Evolutionary conservation across 2,113 vertebrate genomes (phyloP), one percentile per base, ranked within the genome.

Genomic region (Chaetodon auriga): DNA sequence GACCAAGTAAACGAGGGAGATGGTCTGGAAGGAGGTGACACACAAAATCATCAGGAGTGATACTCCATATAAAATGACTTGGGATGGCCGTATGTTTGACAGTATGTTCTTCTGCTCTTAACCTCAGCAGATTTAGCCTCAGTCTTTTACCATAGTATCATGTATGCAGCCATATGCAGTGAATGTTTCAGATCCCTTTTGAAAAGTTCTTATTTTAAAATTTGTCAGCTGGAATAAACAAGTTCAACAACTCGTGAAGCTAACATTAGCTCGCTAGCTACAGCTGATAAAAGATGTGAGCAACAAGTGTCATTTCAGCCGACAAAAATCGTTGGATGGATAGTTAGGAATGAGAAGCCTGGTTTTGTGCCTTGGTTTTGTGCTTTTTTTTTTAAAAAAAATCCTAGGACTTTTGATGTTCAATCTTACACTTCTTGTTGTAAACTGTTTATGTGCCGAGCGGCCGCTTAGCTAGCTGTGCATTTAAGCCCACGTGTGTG

Each of bases 1-100:
- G 91, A 99, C 94, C 92, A 99, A 94, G 95, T 99, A 99, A 89
- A 99, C 97, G 16, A 98, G 83, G 38, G 98, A 99, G 93, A 99
- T 98, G 75, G 98, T 99, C 98, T 99, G 94, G 45, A 90, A 79
- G 91, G 35, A 95, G 36, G 86, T 0, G 8, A 49, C 30, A 74
- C 16, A 43, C 6, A 16, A 53, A 19, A 48, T 48, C 6, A 70
- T 19, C 10, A 25, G 15, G 38, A 48, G 46, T 14, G 14, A 48
- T 48, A 15, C 46, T 15, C 46, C 12, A 15, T 48, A 48, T 48
- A 1, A 7, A 45, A 10, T 11, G 43, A 45, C 1, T 45, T 45
- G 8, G 43, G 41, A 43, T 43, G 41, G 6, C 5, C 6, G 1
- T 43, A 7, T 43, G 6, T 45, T 45, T 45, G 10, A 45, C 43